These are phyloP conservation scores for Heteromormyrus szaboi DNA, from an alignment of 2,797 vertebrate genomes.

Conservation along the genomic window DNA sequence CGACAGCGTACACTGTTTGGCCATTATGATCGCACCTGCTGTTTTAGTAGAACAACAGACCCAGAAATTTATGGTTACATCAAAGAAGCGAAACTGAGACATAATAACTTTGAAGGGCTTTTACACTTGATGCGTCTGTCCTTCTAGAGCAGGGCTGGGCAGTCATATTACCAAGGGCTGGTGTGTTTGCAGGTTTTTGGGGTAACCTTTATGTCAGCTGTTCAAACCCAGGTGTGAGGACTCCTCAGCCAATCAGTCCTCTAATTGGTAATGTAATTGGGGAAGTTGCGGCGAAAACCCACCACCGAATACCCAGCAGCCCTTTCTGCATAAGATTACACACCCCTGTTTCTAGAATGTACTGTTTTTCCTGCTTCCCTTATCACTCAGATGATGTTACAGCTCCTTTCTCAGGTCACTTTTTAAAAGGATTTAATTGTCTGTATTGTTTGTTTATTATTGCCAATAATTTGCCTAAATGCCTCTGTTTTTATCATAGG, in stretches of 20 bases:
- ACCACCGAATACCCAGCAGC: background rate
- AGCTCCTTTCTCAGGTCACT: background rate
- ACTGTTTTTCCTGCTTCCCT: background rate
- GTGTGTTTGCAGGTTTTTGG: too few species aligned
- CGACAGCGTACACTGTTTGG: background rate
- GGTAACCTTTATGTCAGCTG: too few species aligned
- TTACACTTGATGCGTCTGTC: background rate
- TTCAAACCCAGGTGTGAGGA: too few species aligned
- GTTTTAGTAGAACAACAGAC: background rate
- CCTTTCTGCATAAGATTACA: background rate
- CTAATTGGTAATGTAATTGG: too few species aligned
- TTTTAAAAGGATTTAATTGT: background rate
- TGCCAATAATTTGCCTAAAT: background rate
- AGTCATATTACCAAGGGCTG: too few species aligned
- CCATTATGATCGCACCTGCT: background rate
- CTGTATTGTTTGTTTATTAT: background rate
- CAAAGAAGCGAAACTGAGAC: background rate
- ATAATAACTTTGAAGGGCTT: background rate
- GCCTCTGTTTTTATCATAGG: slow-evolving; percentile 47
- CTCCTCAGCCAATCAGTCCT: too few species aligned
- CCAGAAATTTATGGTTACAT: background rate
- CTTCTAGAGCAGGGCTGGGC: too few species aligned
- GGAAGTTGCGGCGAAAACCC: background rate
- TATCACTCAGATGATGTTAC: background rate
- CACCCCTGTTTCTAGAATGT: background rate